Conservation (phyloP, 2,797 vertebrate genomes). For the Alosa sapidissima region DNA sequence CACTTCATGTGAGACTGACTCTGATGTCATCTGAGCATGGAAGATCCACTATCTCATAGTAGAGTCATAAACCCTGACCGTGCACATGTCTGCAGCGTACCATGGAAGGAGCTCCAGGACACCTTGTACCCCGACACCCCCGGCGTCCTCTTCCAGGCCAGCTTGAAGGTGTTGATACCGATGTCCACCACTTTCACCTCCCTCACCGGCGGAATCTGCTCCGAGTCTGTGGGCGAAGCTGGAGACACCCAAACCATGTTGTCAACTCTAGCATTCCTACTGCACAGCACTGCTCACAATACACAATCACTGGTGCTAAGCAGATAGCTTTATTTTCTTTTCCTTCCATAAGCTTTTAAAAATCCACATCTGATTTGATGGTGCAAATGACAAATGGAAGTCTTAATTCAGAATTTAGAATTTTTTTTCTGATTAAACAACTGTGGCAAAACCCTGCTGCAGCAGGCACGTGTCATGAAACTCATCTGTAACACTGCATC, state of each 20-base stretch:
- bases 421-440: not conserved
- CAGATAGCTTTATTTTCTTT: not conserved
- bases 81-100: slow-evolving; percentile 44
- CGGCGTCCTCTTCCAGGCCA: slow-evolving; percentile 79
- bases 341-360: not conserved
- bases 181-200: slow-evolving; percentile 78
- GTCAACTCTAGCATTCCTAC: not conserved
- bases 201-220: slow-evolving; percentile 68
- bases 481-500: not conserved
- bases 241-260: not conserved
- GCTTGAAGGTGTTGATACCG: slow-evolving; percentile 70
- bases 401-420: not conserved
- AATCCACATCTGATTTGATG: not conserved
- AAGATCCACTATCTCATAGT: not conserved
- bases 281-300: not conserved
- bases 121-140: slow-evolving; percentile 79
- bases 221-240: slow-evolving; percentile 71
- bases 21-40: not conserved
- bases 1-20: not conserved
- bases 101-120: slow-evolving; percentile 78
- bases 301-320: not conserved
- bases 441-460: not conserved
- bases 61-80: not conserved
- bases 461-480: not conserved
- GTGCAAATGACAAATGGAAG: not conserved